Percentiles rank a stretch among this genome's conserved stretches.
These are phyloP conservation scores for Dreissena rostriformis DNA, from an alignment of 1,140 invertebrate species.

Conservation along the genomic window DNA sequence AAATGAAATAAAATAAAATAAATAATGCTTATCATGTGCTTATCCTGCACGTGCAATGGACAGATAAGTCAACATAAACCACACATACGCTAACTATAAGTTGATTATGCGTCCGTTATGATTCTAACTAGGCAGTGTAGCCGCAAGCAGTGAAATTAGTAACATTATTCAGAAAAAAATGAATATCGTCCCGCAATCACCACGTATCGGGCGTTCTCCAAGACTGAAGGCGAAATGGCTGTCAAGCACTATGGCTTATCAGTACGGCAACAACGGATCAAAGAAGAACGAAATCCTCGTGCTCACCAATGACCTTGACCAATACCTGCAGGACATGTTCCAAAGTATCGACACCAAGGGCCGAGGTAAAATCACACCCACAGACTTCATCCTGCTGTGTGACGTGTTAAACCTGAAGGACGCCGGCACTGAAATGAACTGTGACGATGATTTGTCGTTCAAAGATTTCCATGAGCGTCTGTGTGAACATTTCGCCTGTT, in stretches of 20 bases:
- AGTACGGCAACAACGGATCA: constrained; percentile 43
- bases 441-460: constrained; percentile 33
- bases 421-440: not conserved
- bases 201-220: constrained; percentile 46
- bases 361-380: constrained; percentile 39
- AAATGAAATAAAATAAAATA: too few species aligned
- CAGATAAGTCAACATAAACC: too few species aligned
- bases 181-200: constrained; percentile 37
- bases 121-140: not conserved
- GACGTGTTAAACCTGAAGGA: constrained; percentile 49
- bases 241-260: constrained; percentile 52
- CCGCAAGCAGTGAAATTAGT: not conserved
- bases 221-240: constrained; percentile 56
- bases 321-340: constrained; percentile 56
- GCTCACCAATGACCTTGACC: constrained; percentile 50
- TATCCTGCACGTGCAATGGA: too few species aligned
- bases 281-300: constrained; percentile 53
- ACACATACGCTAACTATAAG: too few species aligned
- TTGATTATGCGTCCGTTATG: not conserved
- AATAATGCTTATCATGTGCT: too few species aligned
- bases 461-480: constrained; percentile 47
- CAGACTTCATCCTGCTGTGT: constrained; percentile 42
- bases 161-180: not conserved
- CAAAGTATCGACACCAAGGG: constrained; percentile 51
- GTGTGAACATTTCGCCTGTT: constrained; percentile 57